Evolutionary conservation across 2,888 invertebrate genomes (phyloP), one percentile per base, ranked within the genome.

Genomic region (Hypercompe scribonia): DNA sequence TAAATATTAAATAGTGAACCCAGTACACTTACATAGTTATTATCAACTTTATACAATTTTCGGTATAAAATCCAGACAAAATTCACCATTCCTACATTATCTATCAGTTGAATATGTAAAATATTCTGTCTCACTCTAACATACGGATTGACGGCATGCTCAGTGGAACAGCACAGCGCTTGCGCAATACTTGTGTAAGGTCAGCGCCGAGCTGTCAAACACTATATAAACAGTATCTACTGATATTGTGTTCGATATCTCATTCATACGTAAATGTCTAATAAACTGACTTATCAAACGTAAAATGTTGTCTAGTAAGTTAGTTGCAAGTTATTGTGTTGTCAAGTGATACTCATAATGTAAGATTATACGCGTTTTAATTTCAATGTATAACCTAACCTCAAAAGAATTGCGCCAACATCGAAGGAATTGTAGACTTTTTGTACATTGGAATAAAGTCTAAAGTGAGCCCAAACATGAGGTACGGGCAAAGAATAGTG

Each of bases 401-500:
- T 81, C 73, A 68, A 18, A 15, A 7, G 34, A 36, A 11, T 61
- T 39, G 24, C n/a, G n/a, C 13, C 7, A 61, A 68, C n/a, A 0
- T 58, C 21, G 31, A 73, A 73, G 5, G 33, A 50, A 74, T 76
- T 71, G 24, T 69, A 15, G 68, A 65, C 72, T 50, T 42, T 77
- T 68, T 54, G 0, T 0, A 1, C 15, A 34, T 34, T 33, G 0
- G 24, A 34, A 70, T 65, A 50, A 42, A 31, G 66, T 33, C 31
- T 54, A 34, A 67, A 67, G 39, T 73, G 58, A 24, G 65, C 42
- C 34, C n/a, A 71, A 91, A 83, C 80, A 92, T 93, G 92, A 90
- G 86, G 81, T 87, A 79, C 73, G 84, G 83, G 10, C 94, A 92
- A 83, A 88, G 83, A 68, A 76, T 94, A 76, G 87, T 93, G 50